Evolutionary conservation across 2,113 vertebrate species (phyloP).

Genomic region (Pelodiscus sinensis): DNA sequence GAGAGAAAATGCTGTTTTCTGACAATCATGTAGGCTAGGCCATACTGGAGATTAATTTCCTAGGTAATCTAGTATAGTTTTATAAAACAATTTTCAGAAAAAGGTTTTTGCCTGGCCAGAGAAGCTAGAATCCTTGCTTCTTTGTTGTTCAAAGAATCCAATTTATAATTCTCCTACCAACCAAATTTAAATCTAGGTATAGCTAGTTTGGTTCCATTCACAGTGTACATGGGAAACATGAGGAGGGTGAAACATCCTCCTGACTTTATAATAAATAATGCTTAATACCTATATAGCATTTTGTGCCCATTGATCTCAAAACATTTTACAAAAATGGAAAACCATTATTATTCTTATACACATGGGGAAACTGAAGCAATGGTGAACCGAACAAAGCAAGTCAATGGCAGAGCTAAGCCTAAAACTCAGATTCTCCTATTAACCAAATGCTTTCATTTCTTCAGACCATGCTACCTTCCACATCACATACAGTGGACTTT

Average conservation of each 20-base stretch:
- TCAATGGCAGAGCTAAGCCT: neutral
- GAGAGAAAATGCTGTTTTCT: neutral
- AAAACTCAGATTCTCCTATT: neutral
- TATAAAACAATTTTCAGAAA: neutral
- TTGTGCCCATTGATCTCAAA: neutral
- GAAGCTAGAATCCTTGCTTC: neutral
- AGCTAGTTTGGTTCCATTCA: conserved; percentile 1
- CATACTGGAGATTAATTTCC: neutral
- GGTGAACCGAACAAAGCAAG: neutral
- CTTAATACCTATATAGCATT: neutral
- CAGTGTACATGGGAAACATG: neutral
- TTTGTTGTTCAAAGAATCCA: neutral
- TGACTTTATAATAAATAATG: neutral
- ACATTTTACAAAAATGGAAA: neutral
- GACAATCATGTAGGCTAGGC: neutral
- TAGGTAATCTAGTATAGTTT: neutral
- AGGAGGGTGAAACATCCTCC: neutral
- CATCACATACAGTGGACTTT: neutral
- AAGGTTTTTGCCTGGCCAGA: neutral
- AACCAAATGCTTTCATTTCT: conserved; percentile 19
- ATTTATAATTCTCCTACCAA: neutral
- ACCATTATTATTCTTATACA: neutral
- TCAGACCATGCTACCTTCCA: neutral
- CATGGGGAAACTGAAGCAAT: neutral
- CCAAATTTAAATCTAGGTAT: neutral